phyloP scores from a whole-genome alignment of 2,113 vertebrate species.

The Tyto alba region DNA sequence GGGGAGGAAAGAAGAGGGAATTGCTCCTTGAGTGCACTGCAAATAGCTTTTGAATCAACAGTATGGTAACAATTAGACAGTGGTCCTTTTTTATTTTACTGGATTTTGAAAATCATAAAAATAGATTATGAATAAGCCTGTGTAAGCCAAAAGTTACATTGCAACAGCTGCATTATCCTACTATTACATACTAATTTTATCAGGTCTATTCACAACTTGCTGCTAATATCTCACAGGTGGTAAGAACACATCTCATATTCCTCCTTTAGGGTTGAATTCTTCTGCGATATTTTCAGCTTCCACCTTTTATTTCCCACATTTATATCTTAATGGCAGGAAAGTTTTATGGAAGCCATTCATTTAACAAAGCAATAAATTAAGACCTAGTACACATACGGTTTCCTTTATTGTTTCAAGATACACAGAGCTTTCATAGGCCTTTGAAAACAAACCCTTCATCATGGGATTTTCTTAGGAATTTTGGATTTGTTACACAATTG shows the following conservation, averaged over 20 bases:
- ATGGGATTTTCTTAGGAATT: not conserved
- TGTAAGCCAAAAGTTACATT: slow-evolving; percentile 44
- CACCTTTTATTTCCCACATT: not conserved
- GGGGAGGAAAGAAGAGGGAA: not conserved
- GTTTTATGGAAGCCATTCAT: slow-evolving; percentile 20
- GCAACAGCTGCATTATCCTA: slow-evolving; percentile 46
- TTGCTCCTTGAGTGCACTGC: not conserved
- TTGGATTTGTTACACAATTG: not conserved
- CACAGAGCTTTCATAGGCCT: not conserved
- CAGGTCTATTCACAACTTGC: slow-evolving; percentile 41
- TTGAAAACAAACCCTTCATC: not conserved
- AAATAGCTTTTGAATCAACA: slow-evolving; percentile 41
- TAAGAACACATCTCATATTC: not conserved
- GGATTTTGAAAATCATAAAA: slow-evolving; percentile 54
- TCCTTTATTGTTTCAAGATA: slow-evolving; percentile 7
- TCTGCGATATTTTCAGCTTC: not conserved
- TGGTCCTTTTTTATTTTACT: slow-evolving; percentile 47
- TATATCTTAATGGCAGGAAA: not conserved
- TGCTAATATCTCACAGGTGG: slow-evolving; percentile 28
- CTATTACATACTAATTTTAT: slow-evolving; percentile 16
- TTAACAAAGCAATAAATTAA: slow-evolving; percentile 10
- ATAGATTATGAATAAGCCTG: slow-evolving; percentile 53
- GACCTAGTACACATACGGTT: not conserved
- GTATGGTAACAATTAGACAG: slow-evolving; percentile 53
- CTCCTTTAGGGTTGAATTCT: not conserved